Evolutionary conservation across 2,113 vertebrate species (phyloP).

Genomic region (Pterocles orientalis): DNA sequence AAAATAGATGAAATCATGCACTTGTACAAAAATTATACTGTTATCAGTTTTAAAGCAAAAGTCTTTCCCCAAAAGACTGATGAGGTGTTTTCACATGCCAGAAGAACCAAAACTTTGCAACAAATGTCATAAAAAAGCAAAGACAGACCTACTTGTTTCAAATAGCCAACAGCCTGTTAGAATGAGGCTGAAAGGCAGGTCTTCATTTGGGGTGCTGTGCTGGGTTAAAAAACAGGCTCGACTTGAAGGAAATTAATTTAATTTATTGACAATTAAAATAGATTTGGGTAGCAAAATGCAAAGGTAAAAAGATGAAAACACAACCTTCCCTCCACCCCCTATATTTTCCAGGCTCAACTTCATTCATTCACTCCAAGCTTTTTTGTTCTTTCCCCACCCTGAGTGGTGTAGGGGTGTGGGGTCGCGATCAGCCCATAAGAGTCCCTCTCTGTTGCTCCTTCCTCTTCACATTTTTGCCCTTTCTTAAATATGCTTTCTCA

Average conservation of each 20-base stretch:
- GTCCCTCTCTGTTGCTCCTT: not conserved
- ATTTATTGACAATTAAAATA: not conserved
- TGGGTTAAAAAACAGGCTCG: not conserved
- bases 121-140: not conserved
- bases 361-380: not conserved
- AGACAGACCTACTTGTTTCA: not conserved
- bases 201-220: not conserved
- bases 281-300: not conserved
- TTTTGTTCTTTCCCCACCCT: not conserved
- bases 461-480: not conserved
- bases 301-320: not conserved
- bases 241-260: not conserved
- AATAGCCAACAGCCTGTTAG: not conserved
- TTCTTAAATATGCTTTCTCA: not conserved
- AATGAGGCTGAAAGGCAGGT: not conserved
- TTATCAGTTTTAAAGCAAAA: not conserved
- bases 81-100: not conserved
- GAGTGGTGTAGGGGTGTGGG: fast-evolving
- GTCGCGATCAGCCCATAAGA: too few species aligned
- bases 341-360: not conserved
- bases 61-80: not conserved
- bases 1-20: not conserved
- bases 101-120: not conserved
- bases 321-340: not conserved
- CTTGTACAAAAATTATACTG: not conserved